These are phyloP conservation scores for Clarias gariepinus DNA, from an alignment of 2,113 vertebrate genomes.

Conservation along the genomic window DNA sequence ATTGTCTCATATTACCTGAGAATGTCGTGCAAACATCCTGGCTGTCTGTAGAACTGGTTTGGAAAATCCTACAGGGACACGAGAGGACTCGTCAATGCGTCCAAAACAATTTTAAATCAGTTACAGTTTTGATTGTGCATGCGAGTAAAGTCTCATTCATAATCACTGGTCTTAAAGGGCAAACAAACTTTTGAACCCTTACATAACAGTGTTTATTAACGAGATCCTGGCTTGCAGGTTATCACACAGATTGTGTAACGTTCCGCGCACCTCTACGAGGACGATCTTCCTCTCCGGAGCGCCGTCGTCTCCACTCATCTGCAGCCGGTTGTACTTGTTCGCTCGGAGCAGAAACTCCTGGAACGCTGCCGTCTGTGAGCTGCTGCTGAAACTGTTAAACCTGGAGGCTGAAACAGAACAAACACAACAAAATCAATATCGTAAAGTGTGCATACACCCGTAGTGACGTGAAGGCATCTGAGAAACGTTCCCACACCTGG, in stretches of 20 bases:
- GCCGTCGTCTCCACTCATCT: constrained; percentile 81
- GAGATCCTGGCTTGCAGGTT: neutral
- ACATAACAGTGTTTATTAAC: neutral
- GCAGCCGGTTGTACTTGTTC: constrained; percentile 90
- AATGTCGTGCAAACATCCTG: constrained; percentile 80
- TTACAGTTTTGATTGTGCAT: neutral
- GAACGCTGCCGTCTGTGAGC: constrained; percentile 81
- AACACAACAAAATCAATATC: neutral
- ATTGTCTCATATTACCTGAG: constrained; percentile 79
- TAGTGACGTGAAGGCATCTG: neutral
- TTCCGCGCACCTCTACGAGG: constrained; percentile 83
- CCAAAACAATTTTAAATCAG: neutral
- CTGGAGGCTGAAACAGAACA: constrained; percentile 68
- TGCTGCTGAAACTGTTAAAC: constrained; percentile 70
- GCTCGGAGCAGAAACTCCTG: constrained; percentile 91
- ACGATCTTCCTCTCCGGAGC: constrained; percentile 81
- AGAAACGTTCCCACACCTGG: constrained; percentile 64
- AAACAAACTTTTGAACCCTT: neutral
- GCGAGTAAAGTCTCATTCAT: neutral
- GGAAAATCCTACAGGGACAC: constrained; percentile 83
- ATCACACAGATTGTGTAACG: neutral
- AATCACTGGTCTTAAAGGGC: neutral
- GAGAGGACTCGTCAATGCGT: neutral
- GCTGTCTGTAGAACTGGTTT: constrained; percentile 92
- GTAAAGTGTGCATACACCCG: neutral